phyloP scores from a whole-genome alignment of 2,113 vertebrate genomes.

The Cyprinodon tularosa region DNA sequence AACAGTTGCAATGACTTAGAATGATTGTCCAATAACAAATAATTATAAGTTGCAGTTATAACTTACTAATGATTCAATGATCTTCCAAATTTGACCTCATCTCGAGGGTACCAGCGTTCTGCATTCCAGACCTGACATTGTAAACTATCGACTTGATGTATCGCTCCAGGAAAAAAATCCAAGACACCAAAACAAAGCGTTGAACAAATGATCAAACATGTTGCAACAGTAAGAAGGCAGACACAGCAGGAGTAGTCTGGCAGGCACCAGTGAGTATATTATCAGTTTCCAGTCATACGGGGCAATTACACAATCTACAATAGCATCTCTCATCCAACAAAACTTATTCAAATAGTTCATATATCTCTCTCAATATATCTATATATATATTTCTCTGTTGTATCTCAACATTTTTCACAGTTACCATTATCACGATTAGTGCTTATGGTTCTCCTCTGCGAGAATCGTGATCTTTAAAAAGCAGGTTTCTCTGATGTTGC shows the following conservation, averaged over 20 bases:
- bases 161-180: not conserved
- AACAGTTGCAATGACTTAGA: no score
- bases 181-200: not conserved
- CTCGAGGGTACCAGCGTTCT: no score
- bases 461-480: constrained; percentile 19
- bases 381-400: constrained; percentile 30
- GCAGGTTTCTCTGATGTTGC: constrained; percentile 12
- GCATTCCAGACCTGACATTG: no score
- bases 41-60: no score
- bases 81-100: no score
- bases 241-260: constrained; percentile 62
- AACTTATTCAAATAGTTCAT: constrained; percentile 53
- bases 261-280: constrained; percentile 75
- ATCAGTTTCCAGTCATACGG: constrained; percentile 73
- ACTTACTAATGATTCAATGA: no score
- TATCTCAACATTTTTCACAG: constrained; percentile 9
- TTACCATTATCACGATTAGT: constrained; percentile 29
- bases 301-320: constrained; percentile 71
- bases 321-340: constrained; percentile 60
- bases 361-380: constrained; percentile 44
- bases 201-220: not conserved
- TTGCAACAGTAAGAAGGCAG: constrained; percentile 48
- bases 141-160: not conserved
- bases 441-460: constrained; percentile 19
- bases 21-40: no score